Base-by-base conservation (phyloP, 2,113 vertebrate genomes). In the Gymnarchus niloticus region DNA sequence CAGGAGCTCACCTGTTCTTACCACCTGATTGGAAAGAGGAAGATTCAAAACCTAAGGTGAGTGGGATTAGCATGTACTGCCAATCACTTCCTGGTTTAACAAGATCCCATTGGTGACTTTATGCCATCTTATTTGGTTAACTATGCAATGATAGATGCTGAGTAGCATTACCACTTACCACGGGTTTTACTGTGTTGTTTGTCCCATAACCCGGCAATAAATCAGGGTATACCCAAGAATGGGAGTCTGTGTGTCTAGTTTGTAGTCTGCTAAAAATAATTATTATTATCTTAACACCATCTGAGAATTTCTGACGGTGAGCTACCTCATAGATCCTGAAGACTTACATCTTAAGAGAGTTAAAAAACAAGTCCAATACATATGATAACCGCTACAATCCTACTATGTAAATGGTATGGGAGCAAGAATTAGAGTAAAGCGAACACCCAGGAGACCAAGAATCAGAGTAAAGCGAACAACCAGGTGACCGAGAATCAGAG, bases 1-100 rank as follows among this genome's bases (percentile, higher is more conserved):
- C 84, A 80, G 51, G 21, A 12, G 52, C 54, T 85, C 73, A 80
- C 28, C 21, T 78, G 12, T 85, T 61, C 80, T 52, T 21, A 44
- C 8, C 52, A n/a, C 28, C 65, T 69, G 65, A 10, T 33, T 33
- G n/a, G n/a, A 69, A 69, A 33, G 61, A 33, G 28, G 3, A 37
- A 33, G 28, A 37, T 65, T 65, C 28, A 65, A 33, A 65, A 33
- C 28, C 28, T 28, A 69, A 14, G 61, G 61, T 12, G 37, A 25
- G 37, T 69, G 65, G 14, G 12, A 69, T 69, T 69, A 19, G 41
- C 65, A 25, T 37, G 12, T 17, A 69, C 65, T 69, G 65, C 14
- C 28, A 41, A 28, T 33, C 59, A 65, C 59, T 65, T 2, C n/a
- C 25, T 65, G 59, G 14, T 37, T 41, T 69, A 69, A 69, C 28